Conservation (phyloP, 2,113 vertebrate species). For the Henicopernis longicauda region DNA sequence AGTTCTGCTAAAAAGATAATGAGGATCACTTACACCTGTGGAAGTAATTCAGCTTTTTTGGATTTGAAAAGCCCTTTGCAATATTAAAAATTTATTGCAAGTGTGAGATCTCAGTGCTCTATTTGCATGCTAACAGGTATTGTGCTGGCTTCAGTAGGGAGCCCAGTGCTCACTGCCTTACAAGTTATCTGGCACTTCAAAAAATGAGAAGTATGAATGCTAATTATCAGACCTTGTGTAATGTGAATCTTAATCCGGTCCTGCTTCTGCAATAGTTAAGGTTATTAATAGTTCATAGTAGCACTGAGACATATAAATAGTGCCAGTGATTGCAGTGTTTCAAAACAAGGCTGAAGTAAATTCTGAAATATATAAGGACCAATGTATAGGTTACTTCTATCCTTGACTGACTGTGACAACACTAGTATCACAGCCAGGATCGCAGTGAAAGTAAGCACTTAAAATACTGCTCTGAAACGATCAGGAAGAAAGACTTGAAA, state of each 20-base stretch:
- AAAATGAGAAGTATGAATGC: background rate
- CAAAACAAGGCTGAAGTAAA: background rate
- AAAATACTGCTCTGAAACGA: background rate
- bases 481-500: background rate
- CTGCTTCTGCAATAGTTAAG: background rate
- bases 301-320: background rate
- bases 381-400: background rate
- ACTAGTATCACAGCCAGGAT: background rate
- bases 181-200: fast-evolving
- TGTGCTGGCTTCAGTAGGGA: fast-evolving
- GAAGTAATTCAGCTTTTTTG: background rate
- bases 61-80: background rate
- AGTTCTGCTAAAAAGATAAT: background rate
- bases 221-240: background rate
- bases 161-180: fast-evolving
- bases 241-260: background rate
- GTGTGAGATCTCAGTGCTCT: background rate
- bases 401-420: background rate
- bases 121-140: background rate
- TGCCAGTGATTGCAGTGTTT: background rate
- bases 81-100: background rate
- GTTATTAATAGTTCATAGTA: background rate
- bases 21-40: background rate
- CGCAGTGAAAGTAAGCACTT: background rate
- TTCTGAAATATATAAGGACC: background rate